Percentiles rank a stretch among this genome's conserved stretches.
Evolutionary conservation across 1,140 invertebrate species (phyloP).

Genomic region (Eumaeus atala): DNA sequence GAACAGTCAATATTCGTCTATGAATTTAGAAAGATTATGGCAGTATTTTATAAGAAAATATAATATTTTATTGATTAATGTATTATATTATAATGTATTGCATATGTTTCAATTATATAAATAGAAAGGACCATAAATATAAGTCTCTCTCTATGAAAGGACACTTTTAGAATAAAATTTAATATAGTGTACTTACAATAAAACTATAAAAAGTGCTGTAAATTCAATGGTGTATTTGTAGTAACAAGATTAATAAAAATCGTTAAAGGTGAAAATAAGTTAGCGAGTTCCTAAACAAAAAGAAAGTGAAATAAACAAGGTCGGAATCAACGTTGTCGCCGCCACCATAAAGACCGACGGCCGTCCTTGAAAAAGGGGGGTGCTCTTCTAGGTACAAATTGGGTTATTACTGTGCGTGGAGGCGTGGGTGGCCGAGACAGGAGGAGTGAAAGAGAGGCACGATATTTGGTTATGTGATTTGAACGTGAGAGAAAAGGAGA

Average conservation of each 20-base stretch:
- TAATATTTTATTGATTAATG: too few relatives aligned
- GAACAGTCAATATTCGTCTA: too few relatives aligned
- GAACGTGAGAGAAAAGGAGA: slow-evolving; percentile 32
- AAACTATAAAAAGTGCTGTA: slow-evolving; percentile 9
- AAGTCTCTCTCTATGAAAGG: too few relatives aligned
- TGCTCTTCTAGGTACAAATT: slow-evolving; percentile 64
- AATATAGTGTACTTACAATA: neutral
- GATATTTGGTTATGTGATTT: slow-evolving; percentile 14
- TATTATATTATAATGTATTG: too few relatives aligned
- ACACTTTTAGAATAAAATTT: too few relatives aligned
- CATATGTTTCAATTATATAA: too few relatives aligned
- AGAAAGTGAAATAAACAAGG: slow-evolving; percentile 73
- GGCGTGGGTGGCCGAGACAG: slow-evolving; percentile 56
- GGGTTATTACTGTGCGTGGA: slow-evolving; percentile 68
- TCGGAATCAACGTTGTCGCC: slow-evolving; percentile 69
- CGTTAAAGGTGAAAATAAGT: slow-evolving; percentile 60
- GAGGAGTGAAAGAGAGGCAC: slow-evolving; percentile 34
- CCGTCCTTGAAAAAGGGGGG: slow-evolving; percentile 72
- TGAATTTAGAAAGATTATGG: too few relatives aligned
- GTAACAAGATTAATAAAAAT: slow-evolving; percentile 33
- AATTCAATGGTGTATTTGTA: neutral
- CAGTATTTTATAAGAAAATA: too few relatives aligned
- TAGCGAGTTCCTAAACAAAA: slow-evolving; percentile 71
- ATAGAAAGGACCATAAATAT: too few relatives aligned
- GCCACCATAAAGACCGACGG: slow-evolving; percentile 71